Evolutionary conservation across 2,888 invertebrate species (phyloP), one percentile per base, ranked within the genome.

Genomic region (Hypselothyrea guttata): DNA sequence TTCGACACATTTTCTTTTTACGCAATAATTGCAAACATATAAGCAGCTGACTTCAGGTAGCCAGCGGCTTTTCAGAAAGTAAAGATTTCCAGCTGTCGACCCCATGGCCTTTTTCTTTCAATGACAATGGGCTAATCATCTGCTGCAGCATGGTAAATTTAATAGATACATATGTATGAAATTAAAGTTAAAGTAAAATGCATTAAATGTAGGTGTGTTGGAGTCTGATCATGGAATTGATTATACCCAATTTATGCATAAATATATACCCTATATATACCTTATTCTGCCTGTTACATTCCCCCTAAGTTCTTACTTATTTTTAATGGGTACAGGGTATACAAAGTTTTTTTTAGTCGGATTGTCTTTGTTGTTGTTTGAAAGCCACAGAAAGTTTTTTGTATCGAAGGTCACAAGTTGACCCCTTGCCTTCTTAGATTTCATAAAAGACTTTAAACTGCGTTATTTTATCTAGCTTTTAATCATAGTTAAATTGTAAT

Each of bases 101-200:
- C 16, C 12, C 22, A 40, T 67, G 55, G 44, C 22, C 15, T 15
- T 4, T 34, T 22, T 47, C 49, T 52, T 16, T 49, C 49, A 37
- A 5, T 38, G 51, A 30, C 12, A 44, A n/a, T 22, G 42, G 15
- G 37, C 42, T 40, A 65, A 69, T 65, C 69, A 69, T 69, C 69
- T 69, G 69, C 69, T 69, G 69, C 69, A 52, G 41, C 40, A 40
- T 57, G 57, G 51, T 41, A 58, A 46, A 41, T 22, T 52, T 28
- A 18, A 30, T 8, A n/a, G 30, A 11, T 30, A 15, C 13, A 3
- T 13, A 11, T 5, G 3, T 38, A 22, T 11, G 7, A n/a, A 33
- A 16, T 2, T 27, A 27, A 9, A 4, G 34, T 22, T 27, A 27
- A 30, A 30, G n/a, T 8, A 9, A 30, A n/a, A 30, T 5, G 9